Evolutionary conservation across 2,797 vertebrate species (phyloP).

Genomic region (Bovichtus diacanthus): DNA sequence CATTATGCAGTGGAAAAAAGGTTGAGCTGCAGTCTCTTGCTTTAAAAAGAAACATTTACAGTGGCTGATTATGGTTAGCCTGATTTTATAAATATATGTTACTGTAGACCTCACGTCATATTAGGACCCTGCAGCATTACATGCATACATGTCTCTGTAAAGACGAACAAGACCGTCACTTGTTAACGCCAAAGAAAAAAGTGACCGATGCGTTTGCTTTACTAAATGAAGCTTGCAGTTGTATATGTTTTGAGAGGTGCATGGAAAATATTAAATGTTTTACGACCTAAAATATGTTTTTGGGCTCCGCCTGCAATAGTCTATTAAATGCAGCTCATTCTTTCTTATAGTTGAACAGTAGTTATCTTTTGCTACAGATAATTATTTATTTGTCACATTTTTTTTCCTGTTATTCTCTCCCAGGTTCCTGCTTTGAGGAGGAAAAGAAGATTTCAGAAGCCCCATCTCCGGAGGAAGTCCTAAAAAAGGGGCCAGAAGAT

Average conservation of each 20-base stretch:
- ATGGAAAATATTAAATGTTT: background rate
- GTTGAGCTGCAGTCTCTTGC: conserved; percentile 9
- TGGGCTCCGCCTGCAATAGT: background rate
- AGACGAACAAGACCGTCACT: background rate
- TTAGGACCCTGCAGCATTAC: conserved; percentile 12
- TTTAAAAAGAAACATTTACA: conserved; percentile 22
- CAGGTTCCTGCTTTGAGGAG: conserved; percentile 52
- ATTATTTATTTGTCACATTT: background rate
- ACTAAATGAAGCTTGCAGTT: background rate
- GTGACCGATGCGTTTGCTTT: conserved; percentile 5
- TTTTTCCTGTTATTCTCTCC: conserved; percentile 21
- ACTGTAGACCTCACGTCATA: background rate
- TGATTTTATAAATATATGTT: conserved; percentile 19
- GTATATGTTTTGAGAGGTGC: background rate
- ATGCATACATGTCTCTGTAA: background rate
- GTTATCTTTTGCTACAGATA: background rate
- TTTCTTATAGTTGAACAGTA: background rate
- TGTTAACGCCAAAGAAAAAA: background rate
- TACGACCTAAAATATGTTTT: background rate
- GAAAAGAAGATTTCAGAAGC: conserved; percentile 1
- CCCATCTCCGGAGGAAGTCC: background rate
- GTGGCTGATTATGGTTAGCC: background rate
- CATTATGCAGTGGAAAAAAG: conserved; percentile 23
- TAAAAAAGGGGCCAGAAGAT: conserved; percentile 31
- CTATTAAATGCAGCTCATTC: background rate